Evolutionary conservation across 1,140 invertebrate species (phyloP).

Genomic region (Dendrolimus punctatus): DNA sequence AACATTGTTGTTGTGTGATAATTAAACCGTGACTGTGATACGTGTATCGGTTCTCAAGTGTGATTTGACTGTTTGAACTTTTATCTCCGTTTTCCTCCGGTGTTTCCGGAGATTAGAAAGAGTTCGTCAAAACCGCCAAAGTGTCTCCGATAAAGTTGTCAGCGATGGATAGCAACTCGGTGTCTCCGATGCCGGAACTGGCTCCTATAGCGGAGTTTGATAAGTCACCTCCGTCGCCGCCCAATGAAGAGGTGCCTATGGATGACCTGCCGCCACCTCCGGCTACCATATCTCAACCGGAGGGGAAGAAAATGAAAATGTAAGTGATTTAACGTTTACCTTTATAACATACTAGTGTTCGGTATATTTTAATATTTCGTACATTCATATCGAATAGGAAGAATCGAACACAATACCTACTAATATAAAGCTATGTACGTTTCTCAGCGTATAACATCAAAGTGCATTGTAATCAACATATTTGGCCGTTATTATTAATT

Average conservation of each 20-base stretch:
- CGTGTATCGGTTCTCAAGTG: slow-evolving; percentile 6
- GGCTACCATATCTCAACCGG: slow-evolving; percentile 69
- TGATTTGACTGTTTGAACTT: slow-evolving; percentile 1
- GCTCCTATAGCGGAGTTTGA: slow-evolving; percentile 77
- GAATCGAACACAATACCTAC: no score
- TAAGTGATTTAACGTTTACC: slow-evolving; percentile 27
- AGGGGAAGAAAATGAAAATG: slow-evolving; percentile 70
- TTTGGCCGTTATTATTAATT: no score
- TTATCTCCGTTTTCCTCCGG: slow-evolving; percentile 29
- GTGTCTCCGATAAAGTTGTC: slow-evolving; percentile 72
- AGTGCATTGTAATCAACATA: no score
- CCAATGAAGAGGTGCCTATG: slow-evolving; percentile 74
- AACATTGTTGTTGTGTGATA: slow-evolving; percentile 7
- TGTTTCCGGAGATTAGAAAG: slow-evolving; percentile 28
- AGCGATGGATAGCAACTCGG: slow-evolving; percentile 76
- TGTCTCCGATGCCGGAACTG: slow-evolving; percentile 75
- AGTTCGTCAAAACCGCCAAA: slow-evolving; percentile 53
- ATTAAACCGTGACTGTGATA: slow-evolving; percentile 9
- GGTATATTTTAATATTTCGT: background rate
- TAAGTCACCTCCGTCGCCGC: slow-evolving; percentile 75
- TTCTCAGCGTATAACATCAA: no score
- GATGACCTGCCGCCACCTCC: slow-evolving; percentile 75
- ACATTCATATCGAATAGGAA: no score
- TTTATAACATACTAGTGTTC: slow-evolving; percentile 2
- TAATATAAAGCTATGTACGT: no score